Conservation (phyloP, 2,797 vertebrate genomes). For the Anas bernieri region DNA sequence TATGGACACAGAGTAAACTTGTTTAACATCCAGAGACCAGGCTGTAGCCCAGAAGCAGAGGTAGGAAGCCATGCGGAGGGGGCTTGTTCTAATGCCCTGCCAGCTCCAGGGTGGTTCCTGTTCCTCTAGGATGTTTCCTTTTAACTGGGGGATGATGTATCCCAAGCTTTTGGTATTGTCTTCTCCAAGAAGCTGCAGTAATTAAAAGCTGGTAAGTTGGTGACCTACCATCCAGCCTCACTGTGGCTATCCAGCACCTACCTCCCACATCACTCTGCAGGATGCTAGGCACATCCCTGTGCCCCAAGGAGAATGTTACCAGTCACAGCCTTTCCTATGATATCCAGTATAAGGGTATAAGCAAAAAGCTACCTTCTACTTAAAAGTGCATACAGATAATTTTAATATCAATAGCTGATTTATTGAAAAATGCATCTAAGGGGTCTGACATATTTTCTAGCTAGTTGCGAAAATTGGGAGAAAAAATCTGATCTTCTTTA, state of each 20-base stretch:
- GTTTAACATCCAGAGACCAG: neutral
- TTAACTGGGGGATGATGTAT: neutral
- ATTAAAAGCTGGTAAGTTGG: neutral
- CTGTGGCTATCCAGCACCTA: neutral
- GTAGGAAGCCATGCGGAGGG: neutral
- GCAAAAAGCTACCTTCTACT: neutral
- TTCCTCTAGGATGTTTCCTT: neutral
- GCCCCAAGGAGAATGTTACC: accelerated
- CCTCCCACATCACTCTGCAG: neutral
- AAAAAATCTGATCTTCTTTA: neutral
- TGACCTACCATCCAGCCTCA: neutral
- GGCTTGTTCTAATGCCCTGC: neutral
- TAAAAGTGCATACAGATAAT: neutral
- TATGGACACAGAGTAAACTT: neutral
- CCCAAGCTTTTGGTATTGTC: neutral
- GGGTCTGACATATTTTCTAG: neutral
- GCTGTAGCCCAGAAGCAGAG: accelerated
- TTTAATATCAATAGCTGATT: neutral
- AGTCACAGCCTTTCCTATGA: neutral
- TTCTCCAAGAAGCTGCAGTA: neutral
- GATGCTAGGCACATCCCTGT: neutral
- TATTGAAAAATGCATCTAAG: neutral
- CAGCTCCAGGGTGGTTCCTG: neutral
- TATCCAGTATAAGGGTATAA: neutral
- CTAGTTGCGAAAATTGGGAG: neutral